Base-by-base conservation (phyloP, 2,888 invertebrate genomes). In the Melanophora roralis region DNA sequence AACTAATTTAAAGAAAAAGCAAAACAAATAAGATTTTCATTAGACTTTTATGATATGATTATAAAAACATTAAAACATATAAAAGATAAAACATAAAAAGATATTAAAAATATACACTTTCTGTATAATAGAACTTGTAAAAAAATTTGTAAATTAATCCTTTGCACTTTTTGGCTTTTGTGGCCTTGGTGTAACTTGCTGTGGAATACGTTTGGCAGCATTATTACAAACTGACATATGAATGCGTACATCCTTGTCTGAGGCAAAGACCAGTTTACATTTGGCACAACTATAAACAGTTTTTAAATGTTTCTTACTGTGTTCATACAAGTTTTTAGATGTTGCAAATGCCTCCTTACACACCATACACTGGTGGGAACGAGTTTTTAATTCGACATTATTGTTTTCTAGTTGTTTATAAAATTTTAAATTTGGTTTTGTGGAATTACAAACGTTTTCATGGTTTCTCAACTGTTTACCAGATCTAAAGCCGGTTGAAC, bases 161-260 rank as follows among this genome's bases (percentile, higher is more conserved):
- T n/a, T n/a, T n/a, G n/a, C n/a, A n/a, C n/a, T n/a, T n/a, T 51
- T 74, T 7, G n/a, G 23, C 7, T 65, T 59, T 1, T 59, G 5
- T 27, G 74, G 74, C 9, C 74, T 9, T 0, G 68, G 68, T 0
- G 64, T 69, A 36, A 8, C 14, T 19, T 55, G 55, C 51, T 69
- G 67, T 11, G 55, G 64, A 1, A 65, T 59, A 27, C 51, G 32
- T 36, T 43, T 69, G 2, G 11, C 8, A 7, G 3, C 19, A 9
- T 55, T 38, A 34, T 69, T 72, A 21, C 82, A 82, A 16, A 51
- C 0, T 12, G 12, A 8, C 75, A 80, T 73, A 73, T 82, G 82
- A 40, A 43, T 49, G 21, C 78, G 47, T 27, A 78, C 64, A 34
- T 78, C 75, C 0, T 16, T 14, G 5, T 19, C 68, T 16, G 49